Conservation (phyloP, 2,797 vertebrate species). For the Clarias platycephalus region DNA sequence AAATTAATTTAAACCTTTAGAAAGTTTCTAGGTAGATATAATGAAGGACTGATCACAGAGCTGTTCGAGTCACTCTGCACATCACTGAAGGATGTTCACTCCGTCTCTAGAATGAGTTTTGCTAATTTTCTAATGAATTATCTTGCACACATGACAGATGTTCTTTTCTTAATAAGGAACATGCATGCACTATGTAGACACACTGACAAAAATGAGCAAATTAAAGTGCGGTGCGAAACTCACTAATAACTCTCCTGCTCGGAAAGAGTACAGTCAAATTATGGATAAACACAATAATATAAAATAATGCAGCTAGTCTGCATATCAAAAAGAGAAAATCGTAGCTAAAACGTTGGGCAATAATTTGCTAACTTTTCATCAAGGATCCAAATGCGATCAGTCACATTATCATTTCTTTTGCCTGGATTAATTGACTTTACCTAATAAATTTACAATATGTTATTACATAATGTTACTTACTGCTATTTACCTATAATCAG, state of each 20-base stretch:
- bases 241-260: no score
- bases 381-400: not conserved
- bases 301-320: not conserved
- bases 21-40: not conserved
- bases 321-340: not conserved
- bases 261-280: not conserved
- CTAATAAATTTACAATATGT: not conserved
- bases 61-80: not conserved
- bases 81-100: no score
- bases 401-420: not conserved
- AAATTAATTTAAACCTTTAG: not conserved
- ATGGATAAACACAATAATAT: not conserved
- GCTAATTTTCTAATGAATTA: not conserved
- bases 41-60: not conserved
- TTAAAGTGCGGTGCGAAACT: not conserved
- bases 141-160: not conserved
- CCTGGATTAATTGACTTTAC: not conserved
- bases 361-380: not conserved
- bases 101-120: not conserved
- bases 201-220: not conserved
- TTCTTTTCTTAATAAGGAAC: not conserved
- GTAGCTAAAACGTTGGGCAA: not conserved
- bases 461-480: not conserved
- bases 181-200: not conserved
- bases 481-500: not conserved